A percentile compares a stretch with the other conserved stretches of the same genome.
Evolutionary conservation across 2,113 vertebrate species (phyloP).

Genomic region (Origma solitaria): DNA sequence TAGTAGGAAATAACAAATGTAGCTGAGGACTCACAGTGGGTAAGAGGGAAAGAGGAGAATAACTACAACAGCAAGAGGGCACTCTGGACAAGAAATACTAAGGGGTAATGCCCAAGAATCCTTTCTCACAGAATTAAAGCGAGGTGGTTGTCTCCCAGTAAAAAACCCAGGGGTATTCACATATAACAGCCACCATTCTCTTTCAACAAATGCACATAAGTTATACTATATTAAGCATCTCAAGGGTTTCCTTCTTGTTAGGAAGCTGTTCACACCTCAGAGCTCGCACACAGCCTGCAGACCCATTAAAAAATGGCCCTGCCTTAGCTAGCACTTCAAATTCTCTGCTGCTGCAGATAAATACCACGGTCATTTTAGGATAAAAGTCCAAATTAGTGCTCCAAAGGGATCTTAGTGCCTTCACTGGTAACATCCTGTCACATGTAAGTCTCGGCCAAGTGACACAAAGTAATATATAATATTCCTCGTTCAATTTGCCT

Average conservation of each 20-base stretch:
- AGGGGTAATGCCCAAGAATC: neutral
- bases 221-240: neutral
- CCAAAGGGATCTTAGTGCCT: fast-evolving
- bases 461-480: neutral
- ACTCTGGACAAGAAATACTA: neutral
- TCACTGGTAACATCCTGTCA: neutral
- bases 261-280: neutral
- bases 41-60: neutral
- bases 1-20: neutral
- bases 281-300: neutral
- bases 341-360: neutral
- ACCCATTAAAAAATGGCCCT: neutral
- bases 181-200: neutral
- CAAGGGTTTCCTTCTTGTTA: neutral
- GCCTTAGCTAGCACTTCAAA: neutral
- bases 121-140: neutral
- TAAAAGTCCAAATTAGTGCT: neutral
- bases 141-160: neutral
- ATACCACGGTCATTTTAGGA: neutral
- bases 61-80: neutral
- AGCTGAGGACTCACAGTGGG: neutral
- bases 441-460: neutral
- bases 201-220: neutral
- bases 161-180: neutral
- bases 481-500: neutral